phyloP scores from a whole-genome alignment of 2,888 invertebrate genomes.

The Poecilobothrus nobilitatus region DNA sequence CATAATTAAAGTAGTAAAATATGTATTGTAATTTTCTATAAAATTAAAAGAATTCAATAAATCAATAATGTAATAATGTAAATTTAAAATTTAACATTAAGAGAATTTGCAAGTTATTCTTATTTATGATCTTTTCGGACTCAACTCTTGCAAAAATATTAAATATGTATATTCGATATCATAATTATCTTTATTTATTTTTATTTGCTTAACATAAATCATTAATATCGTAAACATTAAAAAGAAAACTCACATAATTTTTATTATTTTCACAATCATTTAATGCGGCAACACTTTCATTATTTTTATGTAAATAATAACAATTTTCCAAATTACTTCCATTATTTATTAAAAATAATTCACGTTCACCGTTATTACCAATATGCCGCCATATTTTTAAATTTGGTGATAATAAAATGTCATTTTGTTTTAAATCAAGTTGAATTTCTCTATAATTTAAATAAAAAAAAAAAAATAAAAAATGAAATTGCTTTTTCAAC shows the following conservation, averaged over 20 bases:
- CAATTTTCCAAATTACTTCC: constrained; percentile 48
- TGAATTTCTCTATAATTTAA: constrained; percentile 45
- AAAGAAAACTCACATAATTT: constrained; percentile 50
- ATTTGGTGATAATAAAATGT: constrained; percentile 51
- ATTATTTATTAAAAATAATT: constrained; percentile 37
- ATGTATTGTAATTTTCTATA: no score
- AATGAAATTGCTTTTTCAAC: not conserved
- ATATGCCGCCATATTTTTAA: constrained; percentile 51
- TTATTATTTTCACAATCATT: constrained; percentile 55
- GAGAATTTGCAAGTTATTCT: no score
- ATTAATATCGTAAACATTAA: no score
- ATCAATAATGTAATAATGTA: no score
- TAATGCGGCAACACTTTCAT: constrained; percentile 54
- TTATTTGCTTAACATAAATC: no score
- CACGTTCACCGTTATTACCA: constrained; percentile 33
- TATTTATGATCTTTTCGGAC: no score
- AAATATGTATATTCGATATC: no score
- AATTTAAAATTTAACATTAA: no score
- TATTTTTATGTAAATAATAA: constrained; percentile 56
- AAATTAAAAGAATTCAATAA: no score
- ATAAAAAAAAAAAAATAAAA: not conserved
- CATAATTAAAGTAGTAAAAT: no score
- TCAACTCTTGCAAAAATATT: no score
- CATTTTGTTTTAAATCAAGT: constrained; percentile 55
- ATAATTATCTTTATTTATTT: no score